These are phyloP conservation scores for Rutpela maculata DNA, from an alignment of 2,888 invertebrate genomes.

Conservation along the genomic window DNA sequence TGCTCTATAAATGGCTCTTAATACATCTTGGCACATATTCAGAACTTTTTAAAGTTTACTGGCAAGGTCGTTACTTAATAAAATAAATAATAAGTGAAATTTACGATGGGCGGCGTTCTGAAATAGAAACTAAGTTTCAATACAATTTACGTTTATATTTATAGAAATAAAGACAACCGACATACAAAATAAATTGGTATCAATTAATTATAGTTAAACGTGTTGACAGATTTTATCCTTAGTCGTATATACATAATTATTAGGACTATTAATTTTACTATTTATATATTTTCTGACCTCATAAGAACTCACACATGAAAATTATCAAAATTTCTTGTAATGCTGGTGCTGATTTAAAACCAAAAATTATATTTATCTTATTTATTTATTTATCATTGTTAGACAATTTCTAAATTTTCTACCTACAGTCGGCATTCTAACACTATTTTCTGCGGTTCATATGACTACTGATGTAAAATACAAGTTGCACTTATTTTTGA, in stretches of 20 bases:
- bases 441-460: too few relatives aligned
- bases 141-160: not conserved
- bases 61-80: not conserved
- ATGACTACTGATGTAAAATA: too few relatives aligned
- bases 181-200: not conserved
- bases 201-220: not conserved
- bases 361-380: too few relatives aligned
- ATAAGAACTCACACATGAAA: not conserved
- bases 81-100: not conserved
- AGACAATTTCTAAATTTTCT: too few relatives aligned
- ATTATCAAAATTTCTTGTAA: too few relatives aligned
- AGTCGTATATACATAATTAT: not conserved
- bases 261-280: not conserved
- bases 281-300: not conserved
- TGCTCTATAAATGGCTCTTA: not conserved
- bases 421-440: too few relatives aligned
- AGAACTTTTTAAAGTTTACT: not conserved
- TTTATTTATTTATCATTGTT: too few relatives aligned
- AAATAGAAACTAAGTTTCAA: not conserved
- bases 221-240: too few relatives aligned
- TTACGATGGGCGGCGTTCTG: not conserved
- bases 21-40: not conserved
- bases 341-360: too few relatives aligned
- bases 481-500: too few relatives aligned
- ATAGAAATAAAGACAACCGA: not conserved